Conservation (phyloP, 2,888 invertebrate species). For the Rutpela maculata region DNA sequence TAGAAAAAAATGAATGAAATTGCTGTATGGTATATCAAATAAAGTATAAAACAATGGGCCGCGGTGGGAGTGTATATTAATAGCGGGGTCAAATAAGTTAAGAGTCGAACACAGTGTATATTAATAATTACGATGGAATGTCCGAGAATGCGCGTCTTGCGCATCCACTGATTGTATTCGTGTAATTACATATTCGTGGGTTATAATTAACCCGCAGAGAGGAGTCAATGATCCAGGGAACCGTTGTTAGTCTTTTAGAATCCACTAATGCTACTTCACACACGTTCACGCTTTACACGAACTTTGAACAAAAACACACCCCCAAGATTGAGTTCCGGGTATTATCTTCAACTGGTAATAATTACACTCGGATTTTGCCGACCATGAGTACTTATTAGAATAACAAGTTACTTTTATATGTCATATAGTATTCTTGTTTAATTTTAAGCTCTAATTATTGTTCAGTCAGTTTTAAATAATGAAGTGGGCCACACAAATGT, state of each 20-base stretch:
- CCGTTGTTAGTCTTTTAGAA: conserved; percentile 57
- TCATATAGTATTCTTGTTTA: no score
- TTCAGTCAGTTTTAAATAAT: no score
- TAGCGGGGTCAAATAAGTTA: conserved; percentile 63
- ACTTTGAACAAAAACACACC: conserved; percentile 52
- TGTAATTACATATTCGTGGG: conserved; percentile 74
- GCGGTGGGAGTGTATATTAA: conserved; percentile 64
- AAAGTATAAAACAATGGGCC: conserved; percentile 60
- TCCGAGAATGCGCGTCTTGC: conserved; percentile 66
- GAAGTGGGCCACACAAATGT: no score
- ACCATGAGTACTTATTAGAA: neutral
- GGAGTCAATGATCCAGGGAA: conserved; percentile 70
- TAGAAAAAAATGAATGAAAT: conserved; percentile 55
- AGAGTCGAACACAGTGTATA: conserved; percentile 59
- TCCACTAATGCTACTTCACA: conserved; percentile 57
- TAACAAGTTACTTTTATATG: no score
- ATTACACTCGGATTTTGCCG: neutral
- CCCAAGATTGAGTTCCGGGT: conserved; percentile 41
- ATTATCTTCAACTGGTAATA: neutral
- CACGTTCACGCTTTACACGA: conserved; percentile 33
- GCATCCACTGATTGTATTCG: conserved; percentile 73
- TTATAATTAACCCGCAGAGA: conserved; percentile 72
- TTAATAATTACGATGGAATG: conserved; percentile 68
- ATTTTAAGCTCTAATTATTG: no score
- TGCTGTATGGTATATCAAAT: conserved; percentile 58